Evolutionary conservation across 2,797 vertebrate species (phyloP), one percentile per base, ranked within the genome.

Genomic region (Sebastiscus tertius): DNA sequence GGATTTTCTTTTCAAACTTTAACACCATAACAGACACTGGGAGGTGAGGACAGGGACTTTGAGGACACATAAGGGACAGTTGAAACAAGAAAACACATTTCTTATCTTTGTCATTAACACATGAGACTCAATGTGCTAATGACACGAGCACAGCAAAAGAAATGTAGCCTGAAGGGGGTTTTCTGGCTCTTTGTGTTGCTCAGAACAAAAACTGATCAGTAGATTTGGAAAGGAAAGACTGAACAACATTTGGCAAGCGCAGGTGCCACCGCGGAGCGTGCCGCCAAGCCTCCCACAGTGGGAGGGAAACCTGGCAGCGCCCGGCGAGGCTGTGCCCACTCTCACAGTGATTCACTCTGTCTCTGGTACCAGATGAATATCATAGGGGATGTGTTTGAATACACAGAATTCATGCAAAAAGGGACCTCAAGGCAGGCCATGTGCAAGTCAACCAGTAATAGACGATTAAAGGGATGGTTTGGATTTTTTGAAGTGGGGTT

Each of bases 361-460:
- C 89, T 91, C 87, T 92, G 88, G 81, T 85, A 90, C 71, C 91
- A 88, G 83, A 89, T 86, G 83, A 88, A 86, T 79, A 82, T 85
- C 83, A 81, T 64, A 27, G 86, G 77, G 81, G 69, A 81, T 85
- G 86, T 75, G 82, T 92, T 91, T 93, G 94, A 95, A 96, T 92
- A 94, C 94, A 95, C 92, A 93, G 90, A 94, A 92, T 91, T 95
- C 96, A 96, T 97, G 96, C 97, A 54, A 97, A 92, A 93, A 89
- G 88, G 84, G 94, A 92, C 85, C 75, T 82, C 73, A 83, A 85
- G 92, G 88, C 88, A 90, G 95, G 94, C 92, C 87, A 92, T 93
- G 95, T 96, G 95, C 95, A 95, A 92, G 74, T 87, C 81, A 69
- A 76, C 63, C 71, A 88, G 80, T 88, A 89, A 93, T 69, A 78